Percentiles rank a stretch among this genome's conserved stretches.
phyloP scores from a whole-genome alignment of 2,113 vertebrate species.

The Theristicus caerulescens region DNA sequence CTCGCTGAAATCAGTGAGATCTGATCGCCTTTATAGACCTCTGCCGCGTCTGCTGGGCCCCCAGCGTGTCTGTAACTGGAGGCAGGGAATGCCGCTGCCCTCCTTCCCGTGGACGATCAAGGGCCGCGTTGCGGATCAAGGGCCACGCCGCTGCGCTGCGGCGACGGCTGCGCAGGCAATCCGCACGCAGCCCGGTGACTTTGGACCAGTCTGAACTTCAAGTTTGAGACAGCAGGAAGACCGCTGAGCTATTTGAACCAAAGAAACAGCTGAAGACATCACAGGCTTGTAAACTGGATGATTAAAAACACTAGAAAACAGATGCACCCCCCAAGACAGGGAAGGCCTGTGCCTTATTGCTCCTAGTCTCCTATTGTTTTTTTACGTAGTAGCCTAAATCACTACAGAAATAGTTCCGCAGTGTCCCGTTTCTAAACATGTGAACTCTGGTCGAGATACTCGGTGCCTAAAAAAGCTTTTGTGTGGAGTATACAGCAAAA shows the following conservation, averaged over 20 bases:
- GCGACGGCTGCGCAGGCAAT: neutral
- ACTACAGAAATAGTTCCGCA: neutral
- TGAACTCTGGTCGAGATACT: neutral
- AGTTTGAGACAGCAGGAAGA: neutral
- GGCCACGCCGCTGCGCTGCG: rapidly evolving
- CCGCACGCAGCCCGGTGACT: neutral
- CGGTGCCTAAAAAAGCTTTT: neutral
- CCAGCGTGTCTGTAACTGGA: neutral
- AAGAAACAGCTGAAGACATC: neutral
- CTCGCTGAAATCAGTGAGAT: neutral
- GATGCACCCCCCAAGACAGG: neutral
- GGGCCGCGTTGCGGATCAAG: rapidly evolving
- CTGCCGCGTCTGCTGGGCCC: neutral
- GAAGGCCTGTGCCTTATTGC: neutral
- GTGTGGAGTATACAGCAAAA: neutral
- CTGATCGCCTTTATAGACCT: neutral
- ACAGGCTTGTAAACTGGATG: neutral
- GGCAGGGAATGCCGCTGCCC: neutral
- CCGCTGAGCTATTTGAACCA: neutral
- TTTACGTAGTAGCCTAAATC: neutral
- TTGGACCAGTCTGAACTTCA: neutral
- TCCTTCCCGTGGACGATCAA: rapidly evolving
- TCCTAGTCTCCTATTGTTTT: neutral
- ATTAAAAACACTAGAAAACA: neutral
- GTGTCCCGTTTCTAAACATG: neutral